These are phyloP conservation scores for Scotopteryx bipunctaria DNA, from an alignment of 2,888 invertebrate species.

Conservation along the genomic window DNA sequence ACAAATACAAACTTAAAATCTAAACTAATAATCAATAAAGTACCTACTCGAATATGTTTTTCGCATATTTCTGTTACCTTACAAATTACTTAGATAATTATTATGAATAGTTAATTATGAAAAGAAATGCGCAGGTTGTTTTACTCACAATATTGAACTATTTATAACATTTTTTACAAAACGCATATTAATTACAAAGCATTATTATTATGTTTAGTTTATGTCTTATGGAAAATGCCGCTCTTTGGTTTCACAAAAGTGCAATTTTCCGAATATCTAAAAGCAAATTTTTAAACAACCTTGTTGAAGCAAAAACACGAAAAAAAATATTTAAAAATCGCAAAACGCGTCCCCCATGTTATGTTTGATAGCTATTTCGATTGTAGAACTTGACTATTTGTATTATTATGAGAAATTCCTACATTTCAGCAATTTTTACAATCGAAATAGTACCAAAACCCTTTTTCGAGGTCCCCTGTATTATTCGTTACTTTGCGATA, in stretches of 20 bases:
- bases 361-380: background rate
- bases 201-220: conserved; percentile 26
- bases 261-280: conserved; percentile 40
- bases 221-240: conserved; percentile 51
- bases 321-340: background rate
- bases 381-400: background rate
- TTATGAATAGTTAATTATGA: conserved; percentile 45
- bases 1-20: conserved; percentile 32
- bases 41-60: conserved; percentile 11
- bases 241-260: conserved; percentile 62
- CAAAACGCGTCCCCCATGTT: background rate
- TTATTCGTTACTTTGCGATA: conserved; percentile 31
- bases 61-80: conserved; percentile 18
- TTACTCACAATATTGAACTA: conserved; percentile 27
- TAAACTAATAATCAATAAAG: conserved; percentile 28
- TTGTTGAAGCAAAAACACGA: conserved; percentile 39
- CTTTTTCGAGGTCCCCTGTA: conserved; percentile 9
- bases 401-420: background rate
- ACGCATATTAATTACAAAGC: conserved; percentile 65
- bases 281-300: conserved; percentile 41
- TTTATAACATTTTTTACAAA: conserved; percentile 38
- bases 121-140: conserved; percentile 48
- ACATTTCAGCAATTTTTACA: background rate
- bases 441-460: conserved; percentile 33
- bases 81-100: conserved; percentile 43